phyloP scores from a whole-genome alignment of 2,113 vertebrate species.

The Loxodonta africana region DNA sequence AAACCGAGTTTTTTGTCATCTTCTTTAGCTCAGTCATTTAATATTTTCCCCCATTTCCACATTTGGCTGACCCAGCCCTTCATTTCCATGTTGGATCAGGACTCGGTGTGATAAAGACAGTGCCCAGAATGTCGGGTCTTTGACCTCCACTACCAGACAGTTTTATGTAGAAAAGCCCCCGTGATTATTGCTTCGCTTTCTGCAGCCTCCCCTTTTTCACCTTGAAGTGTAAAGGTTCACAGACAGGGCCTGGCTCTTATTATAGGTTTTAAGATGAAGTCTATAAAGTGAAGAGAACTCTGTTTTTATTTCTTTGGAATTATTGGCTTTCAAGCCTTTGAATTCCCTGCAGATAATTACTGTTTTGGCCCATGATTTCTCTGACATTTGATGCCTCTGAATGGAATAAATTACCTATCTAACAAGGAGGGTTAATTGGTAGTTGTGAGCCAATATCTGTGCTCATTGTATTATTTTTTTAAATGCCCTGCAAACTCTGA shows the following conservation, averaged over 20 bases:
- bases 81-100: conserved; percentile 87
- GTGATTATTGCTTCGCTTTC: conserved; percentile 90
- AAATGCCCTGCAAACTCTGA: conserved; percentile 79
- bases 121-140: conserved; percentile 87
- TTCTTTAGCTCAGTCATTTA: conserved; percentile 81
- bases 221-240: conserved; percentile 90
- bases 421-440: conserved; percentile 89
- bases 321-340: conserved; percentile 88
- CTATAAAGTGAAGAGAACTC: conserved; percentile 87
- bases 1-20: conserved; percentile 51
- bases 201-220: conserved; percentile 87
- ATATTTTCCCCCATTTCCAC: conserved; percentile 83
- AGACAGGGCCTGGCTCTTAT: conserved; percentile 89
- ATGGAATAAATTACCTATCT: conserved; percentile 89
- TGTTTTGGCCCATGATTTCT: conserved; percentile 87
- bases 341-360: conserved; percentile 89
- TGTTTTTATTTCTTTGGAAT: conserved; percentile 91
- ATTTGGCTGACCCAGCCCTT: conserved; percentile 86
- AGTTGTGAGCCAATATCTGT: conserved; percentile 83
- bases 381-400: conserved; percentile 88
- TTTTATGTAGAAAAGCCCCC: conserved; percentile 91
- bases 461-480: conserved; percentile 83
- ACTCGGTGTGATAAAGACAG: conserved; percentile 84
- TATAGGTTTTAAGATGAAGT: conserved; percentile 89
- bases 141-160: conserved; percentile 89